Conservation (phyloP, 2,797 vertebrate genomes). For the Rallus crepitans region DNA sequence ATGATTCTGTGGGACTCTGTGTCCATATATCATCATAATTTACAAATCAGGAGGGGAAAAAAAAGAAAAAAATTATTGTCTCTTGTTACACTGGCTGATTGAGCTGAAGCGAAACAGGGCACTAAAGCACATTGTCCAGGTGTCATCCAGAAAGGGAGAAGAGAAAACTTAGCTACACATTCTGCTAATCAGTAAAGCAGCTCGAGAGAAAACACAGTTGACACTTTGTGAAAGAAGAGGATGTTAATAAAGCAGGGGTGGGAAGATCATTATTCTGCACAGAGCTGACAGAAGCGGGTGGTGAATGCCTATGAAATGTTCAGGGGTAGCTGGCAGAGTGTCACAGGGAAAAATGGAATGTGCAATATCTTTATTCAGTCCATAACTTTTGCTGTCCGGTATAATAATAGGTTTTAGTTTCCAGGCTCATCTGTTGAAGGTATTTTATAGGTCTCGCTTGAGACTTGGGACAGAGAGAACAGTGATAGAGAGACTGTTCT, state of each 20-base stretch:
- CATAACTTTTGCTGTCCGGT: conserved; percentile 35
- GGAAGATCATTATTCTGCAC: background rate
- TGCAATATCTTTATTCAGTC: conserved; percentile 30
- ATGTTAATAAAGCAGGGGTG: background rate
- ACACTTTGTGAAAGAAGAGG: background rate
- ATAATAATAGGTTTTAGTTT: conserved; percentile 43
- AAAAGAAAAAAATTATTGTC: background rate
- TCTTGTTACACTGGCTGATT: background rate
- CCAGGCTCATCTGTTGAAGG: conserved; percentile 10
- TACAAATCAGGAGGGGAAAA: background rate
- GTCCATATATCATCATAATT: background rate
- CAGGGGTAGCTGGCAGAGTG: background rate
- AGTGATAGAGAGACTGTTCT: background rate
- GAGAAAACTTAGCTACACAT: background rate
- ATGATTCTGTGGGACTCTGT: background rate
- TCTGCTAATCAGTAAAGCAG: background rate
- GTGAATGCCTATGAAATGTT: background rate
- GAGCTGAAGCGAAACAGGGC: background rate
- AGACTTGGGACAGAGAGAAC: background rate
- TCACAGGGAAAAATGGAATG: conserved; percentile 15
- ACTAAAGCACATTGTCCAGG: background rate
- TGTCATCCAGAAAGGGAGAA: background rate
- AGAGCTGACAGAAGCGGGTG: background rate
- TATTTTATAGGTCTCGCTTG: conserved; percentile 36
- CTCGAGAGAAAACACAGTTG: background rate